Evolutionary conservation across 2,888 invertebrate genomes (phyloP), one percentile per base, ranked within the genome.

Genomic region (Xanthia icteritia): DNA sequence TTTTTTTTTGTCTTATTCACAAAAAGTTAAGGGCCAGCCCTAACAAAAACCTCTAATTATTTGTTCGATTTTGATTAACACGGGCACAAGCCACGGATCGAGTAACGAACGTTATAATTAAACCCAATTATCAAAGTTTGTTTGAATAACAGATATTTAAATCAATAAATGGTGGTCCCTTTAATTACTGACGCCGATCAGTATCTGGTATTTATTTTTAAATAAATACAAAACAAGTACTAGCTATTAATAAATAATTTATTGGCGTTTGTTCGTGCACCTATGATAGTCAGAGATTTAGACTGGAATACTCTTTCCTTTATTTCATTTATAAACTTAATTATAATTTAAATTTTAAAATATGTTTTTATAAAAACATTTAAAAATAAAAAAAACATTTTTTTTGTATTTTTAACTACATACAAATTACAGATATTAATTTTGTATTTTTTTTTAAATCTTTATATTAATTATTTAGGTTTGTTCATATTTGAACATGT

Each of bases 131-230:
- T 56, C 77, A 64, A 75, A 83, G 51, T 76, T 70, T 76, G 63
- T 82, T 79, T 79, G 51, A 74, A 85, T 78, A 81, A 82, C 77
- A 86, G 76, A 85, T 77, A 86, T 84, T 86, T 82, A 84, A 84
- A 87, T 88, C 85, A 89, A 90, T 89, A 86, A 86, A 79, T 77
- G 56, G 60, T 68, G 67, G 56, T 79, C 75, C 76, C 78, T 82
- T 83, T 85, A 87, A 91, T 89, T 86, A 86, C 71, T 51, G 48
- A 61, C 36, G 31, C 81, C 83, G 86, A 89, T 90, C 81, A 73
- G 27, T 76, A 77, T 69, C 65, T n/a, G 42, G 66, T 51, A 51
- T 8, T 0, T n/a, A 86, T 87, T 86, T 82, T 67, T 23, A 31
- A 71, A 79, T 82, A 73, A 82, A 87, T 82, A 83, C 65, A 72